phyloP scores from a whole-genome alignment of 2,797 vertebrate genomes.

The Gobio occitaniae region DNA sequence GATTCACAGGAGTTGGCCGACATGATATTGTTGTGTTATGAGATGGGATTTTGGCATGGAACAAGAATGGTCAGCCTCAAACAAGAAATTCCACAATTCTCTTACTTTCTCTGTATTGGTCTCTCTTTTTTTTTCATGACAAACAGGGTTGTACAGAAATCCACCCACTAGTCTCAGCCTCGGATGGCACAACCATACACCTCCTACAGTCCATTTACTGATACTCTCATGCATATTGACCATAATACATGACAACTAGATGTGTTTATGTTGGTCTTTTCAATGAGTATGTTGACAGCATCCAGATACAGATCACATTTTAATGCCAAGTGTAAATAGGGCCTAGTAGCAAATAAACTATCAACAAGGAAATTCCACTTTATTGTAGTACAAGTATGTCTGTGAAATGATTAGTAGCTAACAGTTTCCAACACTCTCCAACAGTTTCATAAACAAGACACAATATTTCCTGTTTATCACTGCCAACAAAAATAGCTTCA shows the following conservation, averaged over 20 bases:
- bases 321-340: neutral
- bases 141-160: conserved; percentile 5
- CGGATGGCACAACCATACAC: neutral
- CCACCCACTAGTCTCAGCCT: neutral
- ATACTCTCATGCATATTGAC: neutral
- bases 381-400: neutral
- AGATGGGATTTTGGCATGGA: conserved; percentile 69
- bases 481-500: neutral
- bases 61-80: conserved; percentile 47
- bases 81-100: conserved; percentile 39
- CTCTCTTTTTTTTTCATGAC: neutral
- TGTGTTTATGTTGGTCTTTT: neutral
- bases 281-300: neutral
- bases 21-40: neutral
- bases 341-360: neutral
- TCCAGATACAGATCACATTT: neutral
- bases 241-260: neutral
- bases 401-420: neutral
- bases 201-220: neutral
- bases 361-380: neutral
- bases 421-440: neutral
- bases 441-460: neutral
- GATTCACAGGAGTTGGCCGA: neutral
- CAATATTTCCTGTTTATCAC: neutral
- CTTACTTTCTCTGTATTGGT: conserved; percentile 23